Evolutionary conservation across 2,113 vertebrate species (phyloP), one percentile per base, ranked within the genome.

Genomic region (Sander vitreus): DNA sequence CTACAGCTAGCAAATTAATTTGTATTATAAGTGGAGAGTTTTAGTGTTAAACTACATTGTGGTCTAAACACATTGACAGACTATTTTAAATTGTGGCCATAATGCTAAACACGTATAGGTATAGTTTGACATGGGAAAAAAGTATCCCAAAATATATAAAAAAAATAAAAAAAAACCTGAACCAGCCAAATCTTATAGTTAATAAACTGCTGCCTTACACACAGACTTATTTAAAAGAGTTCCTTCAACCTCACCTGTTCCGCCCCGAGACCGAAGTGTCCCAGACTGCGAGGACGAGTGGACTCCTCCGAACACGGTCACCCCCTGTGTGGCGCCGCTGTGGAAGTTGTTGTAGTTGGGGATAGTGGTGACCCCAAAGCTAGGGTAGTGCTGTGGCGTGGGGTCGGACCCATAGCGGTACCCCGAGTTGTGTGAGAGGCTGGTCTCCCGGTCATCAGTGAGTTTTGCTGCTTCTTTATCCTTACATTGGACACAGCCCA

Each of bases 401-500:
- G 98, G 98, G 90, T 99, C 98, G 75, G 97, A 96, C 75, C 98
- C 98, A 98, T 99, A 99, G 94, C 98, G 97, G 93, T 97, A 99
- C 79, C 98, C 97, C 36, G 97, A 95, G 92, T 97, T 97, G 95
- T 99, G 98, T 53, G 97, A 96, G 94, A 99, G 95, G 91, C 97
- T 97, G 91, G 97, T 96, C 86, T 99, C 97, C 88, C 97, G 95
- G 92, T 99, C 97, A 3, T 99, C 98, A 3, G 97, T 98, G 93
- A 99, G 97, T 97, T 99, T 99, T 78, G 97, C 97, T 96, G 98
- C 97, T 96, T 99, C 98, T 97, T 99, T 99, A 94, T 99, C 98
- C 97, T 99, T 99, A 95, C 98, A 99, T 99, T 99, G 98, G 96
- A 99, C 98, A 96, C 98, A 99, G 98, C 98, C 98, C 98, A 99